Conservation (phyloP, 2,797 vertebrate genomes). For the Parauchenoglanis punctatus region DNA sequence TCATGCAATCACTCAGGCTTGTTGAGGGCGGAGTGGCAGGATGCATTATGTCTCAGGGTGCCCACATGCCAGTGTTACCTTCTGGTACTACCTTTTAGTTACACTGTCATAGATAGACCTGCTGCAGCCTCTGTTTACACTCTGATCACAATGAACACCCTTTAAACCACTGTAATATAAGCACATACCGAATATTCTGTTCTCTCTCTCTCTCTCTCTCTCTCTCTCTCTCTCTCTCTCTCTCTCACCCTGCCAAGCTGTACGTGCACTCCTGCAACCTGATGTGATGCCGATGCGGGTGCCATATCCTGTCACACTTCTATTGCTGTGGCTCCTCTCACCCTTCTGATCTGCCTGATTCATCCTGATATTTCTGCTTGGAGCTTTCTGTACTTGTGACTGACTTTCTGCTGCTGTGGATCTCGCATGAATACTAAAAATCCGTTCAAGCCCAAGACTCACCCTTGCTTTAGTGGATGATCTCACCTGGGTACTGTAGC, state of each 20-base stretch:
- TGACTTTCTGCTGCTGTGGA: not conserved
- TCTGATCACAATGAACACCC: not conserved
- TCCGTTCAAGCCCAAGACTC: not conserved
- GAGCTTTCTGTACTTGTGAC: not conserved
- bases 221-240: not conserved
- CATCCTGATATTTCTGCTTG: not conserved
- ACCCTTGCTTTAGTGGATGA: not conserved
- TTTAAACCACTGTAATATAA: not conserved
- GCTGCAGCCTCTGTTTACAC: not conserved
- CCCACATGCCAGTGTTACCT: not conserved
- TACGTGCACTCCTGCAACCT: not conserved
- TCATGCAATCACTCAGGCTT: not conserved
- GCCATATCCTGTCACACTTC: not conserved
- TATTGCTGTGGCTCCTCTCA: not conserved
- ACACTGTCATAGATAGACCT: not conserved
- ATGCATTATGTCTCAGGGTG: not conserved
- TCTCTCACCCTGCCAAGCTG: not conserved
- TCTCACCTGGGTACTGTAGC: not conserved
- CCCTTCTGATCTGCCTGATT: slow-evolving; percentile 4
- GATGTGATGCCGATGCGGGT: not conserved
- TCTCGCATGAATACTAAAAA: not conserved
- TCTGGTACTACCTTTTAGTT: not conserved
- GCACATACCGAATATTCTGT: not conserved
- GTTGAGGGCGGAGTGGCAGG: not conserved
- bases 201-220: not conserved